phyloP scores from a whole-genome alignment of 2,797 vertebrate species.

The Cossypha niveicapilla region DNA sequence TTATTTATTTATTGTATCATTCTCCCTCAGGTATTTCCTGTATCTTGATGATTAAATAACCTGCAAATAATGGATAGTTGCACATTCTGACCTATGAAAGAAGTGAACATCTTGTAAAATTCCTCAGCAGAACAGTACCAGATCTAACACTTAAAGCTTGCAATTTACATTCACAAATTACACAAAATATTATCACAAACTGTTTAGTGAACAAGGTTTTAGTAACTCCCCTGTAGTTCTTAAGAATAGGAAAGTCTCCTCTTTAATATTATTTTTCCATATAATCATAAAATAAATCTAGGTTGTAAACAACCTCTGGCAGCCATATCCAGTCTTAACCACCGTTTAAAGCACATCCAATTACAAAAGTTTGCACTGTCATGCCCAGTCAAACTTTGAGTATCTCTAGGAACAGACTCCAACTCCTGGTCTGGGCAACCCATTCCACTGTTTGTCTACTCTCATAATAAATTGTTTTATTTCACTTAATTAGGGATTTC shows the following conservation, averaged over 20 bases:
- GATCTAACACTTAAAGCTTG: not conserved
- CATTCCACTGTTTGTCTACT: not conserved
- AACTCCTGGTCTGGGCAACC: not conserved
- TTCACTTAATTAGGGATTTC: not conserved
- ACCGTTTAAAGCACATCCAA: not conserved
- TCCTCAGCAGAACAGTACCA: not conserved
- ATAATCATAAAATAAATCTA: not conserved
- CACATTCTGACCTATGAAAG: not conserved
- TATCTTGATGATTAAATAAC: not conserved
- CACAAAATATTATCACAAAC: not conserved
- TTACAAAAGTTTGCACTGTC: not conserved
- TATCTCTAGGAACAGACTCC: not conserved
- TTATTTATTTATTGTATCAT: not conserved
- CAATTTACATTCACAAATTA: not conserved
- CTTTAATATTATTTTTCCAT: not conserved
- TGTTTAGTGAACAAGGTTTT: not conserved
- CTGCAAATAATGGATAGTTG: not conserved
- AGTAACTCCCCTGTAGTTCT: not conserved
- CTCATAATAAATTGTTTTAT: not conserved
- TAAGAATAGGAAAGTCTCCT: not conserved
- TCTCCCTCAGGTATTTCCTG: not conserved
- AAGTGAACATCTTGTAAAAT: not conserved
- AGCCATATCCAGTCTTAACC: not conserved
- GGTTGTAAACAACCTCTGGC: not conserved
- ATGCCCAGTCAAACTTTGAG: not conserved